Conservation (phyloP, 2,797 vertebrate species). For the Australoheros facetus region DNA sequence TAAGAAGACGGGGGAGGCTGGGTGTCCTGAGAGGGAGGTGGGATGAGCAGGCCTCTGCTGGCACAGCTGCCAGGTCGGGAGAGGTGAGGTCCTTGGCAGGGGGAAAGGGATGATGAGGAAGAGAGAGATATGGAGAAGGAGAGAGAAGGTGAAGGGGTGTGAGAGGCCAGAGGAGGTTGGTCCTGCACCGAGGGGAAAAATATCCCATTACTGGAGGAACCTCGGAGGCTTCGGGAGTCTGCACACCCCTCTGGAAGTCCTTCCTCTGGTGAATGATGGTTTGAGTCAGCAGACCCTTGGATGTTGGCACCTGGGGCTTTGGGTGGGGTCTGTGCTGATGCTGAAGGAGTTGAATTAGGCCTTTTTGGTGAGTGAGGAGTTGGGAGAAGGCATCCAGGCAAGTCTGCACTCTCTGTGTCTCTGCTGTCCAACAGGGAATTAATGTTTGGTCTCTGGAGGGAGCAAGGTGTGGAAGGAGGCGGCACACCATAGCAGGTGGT, state of each 20-base stretch:
- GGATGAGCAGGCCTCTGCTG: constrained; percentile 58
- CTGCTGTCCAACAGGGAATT: constrained; percentile 76
- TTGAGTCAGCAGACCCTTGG: constrained; percentile 10
- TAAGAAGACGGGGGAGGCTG: constrained; percentile 56
- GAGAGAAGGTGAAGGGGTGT: constrained; percentile 70
- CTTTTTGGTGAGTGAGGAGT: constrained; percentile 63
- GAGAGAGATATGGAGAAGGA: constrained; percentile 77
- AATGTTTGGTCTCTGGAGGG: constrained; percentile 46
- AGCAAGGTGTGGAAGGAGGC: constrained; percentile 21
- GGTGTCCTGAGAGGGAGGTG: constrained; percentile 63
- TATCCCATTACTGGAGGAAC: constrained; percentile 52
- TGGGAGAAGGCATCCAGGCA: constrained; percentile 79
- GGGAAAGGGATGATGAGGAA: constrained; percentile 71
- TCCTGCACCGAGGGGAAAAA: constrained; percentile 53
- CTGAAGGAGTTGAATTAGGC: constrained; percentile 47
- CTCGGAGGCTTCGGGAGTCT: constrained; percentile 7
- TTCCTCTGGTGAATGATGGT: constrained; percentile 22
- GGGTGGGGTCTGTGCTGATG: constrained; percentile 9
- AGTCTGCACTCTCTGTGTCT: constrained; percentile 61
- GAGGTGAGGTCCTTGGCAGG: constrained; percentile 72
- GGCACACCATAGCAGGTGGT: constrained; percentile 35
- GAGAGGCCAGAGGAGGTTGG: constrained; percentile 56
- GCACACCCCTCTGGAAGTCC: constrained; percentile 30
- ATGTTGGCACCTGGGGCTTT: not conserved
- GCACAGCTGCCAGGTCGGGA: constrained; percentile 54